Evolutionary conservation across 2,113 vertebrate species (phyloP), one percentile per base, ranked within the genome.

Genomic region (Megaceryle torquata): DNA sequence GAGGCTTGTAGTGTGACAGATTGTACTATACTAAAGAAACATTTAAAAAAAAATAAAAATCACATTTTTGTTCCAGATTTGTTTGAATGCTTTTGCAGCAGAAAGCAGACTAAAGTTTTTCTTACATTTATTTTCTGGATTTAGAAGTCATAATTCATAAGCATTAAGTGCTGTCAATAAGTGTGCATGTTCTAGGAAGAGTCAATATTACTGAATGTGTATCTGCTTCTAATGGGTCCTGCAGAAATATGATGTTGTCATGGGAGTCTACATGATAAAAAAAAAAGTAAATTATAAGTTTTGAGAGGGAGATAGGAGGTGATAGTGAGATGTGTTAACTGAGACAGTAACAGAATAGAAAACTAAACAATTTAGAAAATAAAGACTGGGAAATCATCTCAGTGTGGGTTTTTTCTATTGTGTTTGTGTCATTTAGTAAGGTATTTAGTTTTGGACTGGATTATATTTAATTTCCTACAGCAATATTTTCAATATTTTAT

Each of bases 1-100:
- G 83, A 80, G 69, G 81, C 43, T 94, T 82, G 64, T 43, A 92
- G 95, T 61, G 71, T 95, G 91, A 88, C 86, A 95, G 93, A 93
- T 71, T 86, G 65, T 82, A 75, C 80, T 94, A 54, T 80, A 92
- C 86, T 91, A 89, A 89, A 92, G 51, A 60, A 95, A 28, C 76
- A 53, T 44, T 91, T 69, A 4, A 5, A 64, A 64, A 75, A 61
- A 71, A 50, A 43, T 50, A 77, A 13, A 87, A 85, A 41, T 26
- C 17, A 43, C 24, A 35, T 77, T 94, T 95, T 93, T 82, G 22
- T 91, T 95, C 29, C 69, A 67, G 43, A 83, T 91, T 56, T 75
- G 39, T 60, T 91, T 84, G 46, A 93, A 86, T 83, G 29, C 26
- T 80, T 91, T 95, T 88, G 94, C 91, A 90, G 90, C 41, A 70